Conservation (phyloP, 2,113 vertebrate genomes). For the Nyctibius bracteatus region DNA sequence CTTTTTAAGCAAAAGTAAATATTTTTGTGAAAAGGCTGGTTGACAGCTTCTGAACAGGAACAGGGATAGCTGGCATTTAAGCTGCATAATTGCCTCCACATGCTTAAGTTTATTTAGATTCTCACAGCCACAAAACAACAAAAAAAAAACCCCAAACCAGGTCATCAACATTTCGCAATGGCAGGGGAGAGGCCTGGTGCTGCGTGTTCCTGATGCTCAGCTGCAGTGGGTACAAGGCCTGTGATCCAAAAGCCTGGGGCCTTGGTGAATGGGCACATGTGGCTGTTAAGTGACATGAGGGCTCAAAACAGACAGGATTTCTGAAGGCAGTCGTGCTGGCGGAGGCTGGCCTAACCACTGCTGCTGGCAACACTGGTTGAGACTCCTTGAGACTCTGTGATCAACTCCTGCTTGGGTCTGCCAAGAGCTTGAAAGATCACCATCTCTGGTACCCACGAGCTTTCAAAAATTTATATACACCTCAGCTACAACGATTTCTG, state of each 20-base stretch:
- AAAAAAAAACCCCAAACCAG: background rate
- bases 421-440: background rate
- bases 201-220: rapidly evolving
- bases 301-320: background rate
- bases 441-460: rapidly evolving
- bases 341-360: rapidly evolving
- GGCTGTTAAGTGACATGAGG: rapidly evolving
- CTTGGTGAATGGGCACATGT: rapidly evolving
- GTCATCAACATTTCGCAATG: background rate
- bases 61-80: background rate
- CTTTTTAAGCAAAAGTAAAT: background rate
- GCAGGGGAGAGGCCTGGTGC: background rate
- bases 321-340: rapidly evolving
- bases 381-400: too few relatives aligned
- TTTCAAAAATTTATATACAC: background rate
- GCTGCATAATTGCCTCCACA: background rate
- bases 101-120: background rate
- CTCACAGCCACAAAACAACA: background rate
- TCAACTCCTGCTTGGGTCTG: background rate
- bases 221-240: background rate
- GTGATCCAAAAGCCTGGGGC: background rate
- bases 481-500: background rate
- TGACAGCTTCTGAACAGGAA: background rate
- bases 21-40: background rate
- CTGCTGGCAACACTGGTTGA: background rate